These are phyloP conservation scores for Protodeltote pygarga DNA, from an alignment of 2,888 invertebrate genomes.

Conservation along the genomic window DNA sequence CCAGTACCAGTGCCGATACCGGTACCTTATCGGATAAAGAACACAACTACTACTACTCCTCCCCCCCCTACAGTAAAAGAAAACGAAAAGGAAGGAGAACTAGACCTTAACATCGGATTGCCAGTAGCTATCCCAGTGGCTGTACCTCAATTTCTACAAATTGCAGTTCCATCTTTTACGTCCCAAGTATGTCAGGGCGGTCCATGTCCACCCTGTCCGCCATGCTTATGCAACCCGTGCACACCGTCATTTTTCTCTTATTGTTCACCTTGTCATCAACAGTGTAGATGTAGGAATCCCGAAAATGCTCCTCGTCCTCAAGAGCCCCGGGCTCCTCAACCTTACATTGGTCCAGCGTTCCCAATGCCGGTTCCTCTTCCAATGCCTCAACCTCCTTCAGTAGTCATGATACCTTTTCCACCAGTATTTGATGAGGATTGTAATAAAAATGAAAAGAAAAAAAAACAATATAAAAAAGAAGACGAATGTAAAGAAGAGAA, in stretches of 20 bases:
- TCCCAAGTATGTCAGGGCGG: slow-evolving; percentile 32
- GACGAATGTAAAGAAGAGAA: too few species aligned
- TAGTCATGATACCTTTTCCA: slow-evolving; percentile 45
- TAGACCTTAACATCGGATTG: neutral
- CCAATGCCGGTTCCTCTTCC: slow-evolving; percentile 48
- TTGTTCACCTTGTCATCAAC: slow-evolving; percentile 73
- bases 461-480: too few species aligned
- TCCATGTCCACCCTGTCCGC: slow-evolving; percentile 72
- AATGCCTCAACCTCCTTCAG: slow-evolving; percentile 31
- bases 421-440: too few species aligned
- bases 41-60: slow-evolving; percentile 34
- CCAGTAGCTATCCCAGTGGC: slow-evolving; percentile 26
- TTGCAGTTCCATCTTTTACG: slow-evolving; percentile 58
- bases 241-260: slow-evolving; percentile 76
- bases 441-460: too few species aligned
- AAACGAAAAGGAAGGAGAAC: neutral
- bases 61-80: slow-evolving; percentile 28
- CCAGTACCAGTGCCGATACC: slow-evolving; percentile 37
- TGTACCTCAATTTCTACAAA: slow-evolving; percentile 47
- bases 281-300: slow-evolving; percentile 66
- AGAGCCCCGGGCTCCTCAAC: slow-evolving; percentile 44
- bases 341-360: slow-evolving; percentile 39
- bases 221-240: slow-evolving; percentile 72
- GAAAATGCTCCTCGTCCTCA: slow-evolving; percentile 52
- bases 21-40: slow-evolving; percentile 20